A percentile compares a stretch with the other conserved stretches of the same genome.
phyloP scores from a whole-genome alignment of 2,888 invertebrate species.

The Leistus spinibarbis region DNA sequence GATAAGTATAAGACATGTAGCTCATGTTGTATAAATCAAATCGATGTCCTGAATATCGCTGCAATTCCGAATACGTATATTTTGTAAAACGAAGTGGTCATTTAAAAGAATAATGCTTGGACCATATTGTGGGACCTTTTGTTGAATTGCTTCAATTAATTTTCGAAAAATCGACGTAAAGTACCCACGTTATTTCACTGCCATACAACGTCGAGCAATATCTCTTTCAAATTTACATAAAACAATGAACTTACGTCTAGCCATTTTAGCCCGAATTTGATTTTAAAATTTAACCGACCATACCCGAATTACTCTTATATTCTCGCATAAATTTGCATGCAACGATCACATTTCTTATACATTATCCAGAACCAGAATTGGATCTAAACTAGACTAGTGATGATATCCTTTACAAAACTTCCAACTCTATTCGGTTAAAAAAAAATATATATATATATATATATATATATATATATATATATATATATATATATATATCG shows the following conservation, averaged over 20 bases:
- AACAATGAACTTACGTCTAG: conserved; percentile 21
- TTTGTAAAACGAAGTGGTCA: background rate
- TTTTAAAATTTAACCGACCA: conserved; percentile 29
- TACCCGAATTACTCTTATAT: background rate
- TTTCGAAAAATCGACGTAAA: conserved; percentile 23
- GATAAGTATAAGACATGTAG: no score
- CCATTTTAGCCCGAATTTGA: conserved; percentile 4
- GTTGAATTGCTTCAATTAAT: conserved; percentile 27
- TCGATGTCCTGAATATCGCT: background rate
- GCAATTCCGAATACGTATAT: background rate
- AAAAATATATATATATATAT: no score
- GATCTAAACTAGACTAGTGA: background rate
- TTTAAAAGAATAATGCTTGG: conserved; percentile 21
- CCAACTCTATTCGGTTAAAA: no score
- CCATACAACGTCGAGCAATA: background rate
- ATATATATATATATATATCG: no score
- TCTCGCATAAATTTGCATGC: background rate
- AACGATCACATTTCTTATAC: background rate
- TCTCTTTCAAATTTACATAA: conserved; percentile 23
- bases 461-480: no score
- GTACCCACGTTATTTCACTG: conserved; percentile 15
- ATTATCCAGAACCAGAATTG: conserved; percentile 10
- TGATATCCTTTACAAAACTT: no score
- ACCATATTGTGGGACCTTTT: conserved; percentile 10
- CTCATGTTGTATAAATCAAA: background rate